These are phyloP conservation scores for Spea bombifrons DNA, from an alignment of 2,113 vertebrate genomes.

Conservation along the genomic window DNA sequence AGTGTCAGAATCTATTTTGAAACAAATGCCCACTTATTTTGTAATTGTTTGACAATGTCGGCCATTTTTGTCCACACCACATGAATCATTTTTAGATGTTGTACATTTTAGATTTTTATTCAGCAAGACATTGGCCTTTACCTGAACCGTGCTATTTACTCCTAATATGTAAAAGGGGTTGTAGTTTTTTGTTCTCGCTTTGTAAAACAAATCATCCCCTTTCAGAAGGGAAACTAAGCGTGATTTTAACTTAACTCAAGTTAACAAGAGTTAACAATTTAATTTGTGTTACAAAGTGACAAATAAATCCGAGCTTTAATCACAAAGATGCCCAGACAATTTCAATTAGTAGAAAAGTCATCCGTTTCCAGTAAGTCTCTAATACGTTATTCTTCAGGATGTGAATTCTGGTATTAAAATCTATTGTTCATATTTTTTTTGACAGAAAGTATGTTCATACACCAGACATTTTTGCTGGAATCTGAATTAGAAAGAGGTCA, in stretches of 20 bases:
- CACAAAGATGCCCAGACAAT: background rate
- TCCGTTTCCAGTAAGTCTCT: background rate
- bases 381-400: background rate
- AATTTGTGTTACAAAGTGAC: background rate
- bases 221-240: background rate
- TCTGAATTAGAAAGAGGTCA: too few species aligned
- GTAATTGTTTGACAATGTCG: too few species aligned
- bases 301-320: background rate
- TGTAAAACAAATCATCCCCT: background rate
- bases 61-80: too few species aligned
- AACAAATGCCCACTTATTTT: too few species aligned
- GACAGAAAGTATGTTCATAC: too few species aligned
- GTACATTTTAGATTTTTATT: too few species aligned
- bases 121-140: background rate
- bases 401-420: too few species aligned
- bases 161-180: background rate
- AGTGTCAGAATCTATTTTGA: too few species aligned
- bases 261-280: background rate
- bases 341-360: background rate
- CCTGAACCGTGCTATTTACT: conserved; percentile 7
- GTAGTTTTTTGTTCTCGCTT: background rate
- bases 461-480: too few species aligned
- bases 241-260: background rate
- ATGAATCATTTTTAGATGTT: too few species aligned
- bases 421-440: too few species aligned